Evolutionary conservation across 2,888 invertebrate species (phyloP).

Genomic region (Choristoneura rosaceana): DNA sequence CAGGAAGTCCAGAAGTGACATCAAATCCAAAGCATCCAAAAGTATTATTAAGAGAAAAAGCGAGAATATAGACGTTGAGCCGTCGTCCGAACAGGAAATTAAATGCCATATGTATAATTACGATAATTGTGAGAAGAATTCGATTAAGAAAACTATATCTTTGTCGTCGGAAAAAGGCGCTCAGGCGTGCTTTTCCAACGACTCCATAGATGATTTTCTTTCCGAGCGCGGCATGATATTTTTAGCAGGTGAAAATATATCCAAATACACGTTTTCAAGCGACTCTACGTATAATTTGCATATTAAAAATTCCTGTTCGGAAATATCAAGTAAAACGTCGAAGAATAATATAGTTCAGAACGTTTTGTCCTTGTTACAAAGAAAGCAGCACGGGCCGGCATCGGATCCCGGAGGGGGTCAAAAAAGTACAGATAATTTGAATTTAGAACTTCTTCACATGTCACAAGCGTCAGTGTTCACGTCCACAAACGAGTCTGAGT

Average conservation of each 20-base stretch:
- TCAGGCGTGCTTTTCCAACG: slow-evolving; percentile 71
- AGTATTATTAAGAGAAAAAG: slow-evolving; percentile 40
- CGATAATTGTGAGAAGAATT: slow-evolving; percentile 30
- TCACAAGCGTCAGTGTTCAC: slow-evolving; percentile 65
- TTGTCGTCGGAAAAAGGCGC: slow-evolving; percentile 66
- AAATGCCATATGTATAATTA: slow-evolving; percentile 63
- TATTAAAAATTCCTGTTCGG: slow-evolving; percentile 52
- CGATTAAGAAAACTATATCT: slow-evolving; percentile 45
- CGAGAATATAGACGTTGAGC: slow-evolving; percentile 23
- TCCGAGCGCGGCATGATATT: slow-evolving; percentile 67
- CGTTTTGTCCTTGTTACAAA: slow-evolving; percentile 60
- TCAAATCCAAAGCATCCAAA: slow-evolving; percentile 41
- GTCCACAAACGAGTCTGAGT: slow-evolving; percentile 63
- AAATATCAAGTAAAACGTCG: slow-evolving; percentile 65
- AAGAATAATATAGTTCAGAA: slow-evolving; percentile 68
- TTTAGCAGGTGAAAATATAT: slow-evolving; percentile 60
- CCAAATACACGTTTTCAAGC: slow-evolving; percentile 63
- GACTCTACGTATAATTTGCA: slow-evolving; percentile 49
- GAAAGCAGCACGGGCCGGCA: slow-evolving; percentile 55
- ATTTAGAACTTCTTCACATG: slow-evolving; percentile 70
- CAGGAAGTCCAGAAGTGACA: slow-evolving; percentile 10
- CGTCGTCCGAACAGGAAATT: slow-evolving; percentile 64
- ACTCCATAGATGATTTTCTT: slow-evolving; percentile 73
- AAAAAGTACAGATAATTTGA: slow-evolving; percentile 53
- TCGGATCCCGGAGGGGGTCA: slow-evolving; percentile 66